Base-by-base conservation (phyloP, 2,113 vertebrate genomes). In the Acinonyx jubatus region DNA sequence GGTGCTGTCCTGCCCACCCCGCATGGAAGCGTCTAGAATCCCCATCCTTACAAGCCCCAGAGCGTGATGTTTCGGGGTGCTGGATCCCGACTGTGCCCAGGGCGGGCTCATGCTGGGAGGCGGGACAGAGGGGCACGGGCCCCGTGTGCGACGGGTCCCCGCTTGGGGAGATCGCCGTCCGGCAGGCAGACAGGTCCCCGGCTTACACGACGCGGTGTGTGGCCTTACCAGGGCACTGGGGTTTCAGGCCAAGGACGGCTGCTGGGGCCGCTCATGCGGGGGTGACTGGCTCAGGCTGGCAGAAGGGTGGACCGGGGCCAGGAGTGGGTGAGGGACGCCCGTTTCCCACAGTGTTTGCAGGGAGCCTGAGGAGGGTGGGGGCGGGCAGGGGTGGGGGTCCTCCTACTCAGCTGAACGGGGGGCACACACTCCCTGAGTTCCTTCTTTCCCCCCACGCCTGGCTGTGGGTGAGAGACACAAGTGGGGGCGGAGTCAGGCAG, bases 361-460 rank as follows among this genome's bases (percentile, higher is more conserved):
- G 21, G 33, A 31, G 38, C 65, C 48, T 21, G 71, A 16, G 3
- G 41, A n/a, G 16, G 74, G 29, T 16, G 1, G 65, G 41, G 10
- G 13, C 1, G 7, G 14, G 0, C 48, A 0, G 50, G 3, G 2
- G 0, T 3, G 73, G 78, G 0, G 7, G 11, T 6, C 11, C 27
- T 29, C 1, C 0, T 18, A 21, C 25, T 41, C 27, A 9, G 92
- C 9, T 19, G 23, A 38, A 21, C 2, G 6, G 38, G 25, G 27
- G 12, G 4, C 4, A 0, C 1, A 36, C 0, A 0, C 12, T 66
- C 57, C 31, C 21, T 14, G 0, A 0, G 33, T 14, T 81, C 19
- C 29, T 52, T 27, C 13, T 83, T 57, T 57, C 25, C 45, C 69
- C 19, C 19, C 1, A 2, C 11, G 18, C 27, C 33, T 15, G 27